Evolutionary conservation across 2,797 vertebrate genomes (phyloP).

Genomic region (Lutjanus argentimaculatus): DNA sequence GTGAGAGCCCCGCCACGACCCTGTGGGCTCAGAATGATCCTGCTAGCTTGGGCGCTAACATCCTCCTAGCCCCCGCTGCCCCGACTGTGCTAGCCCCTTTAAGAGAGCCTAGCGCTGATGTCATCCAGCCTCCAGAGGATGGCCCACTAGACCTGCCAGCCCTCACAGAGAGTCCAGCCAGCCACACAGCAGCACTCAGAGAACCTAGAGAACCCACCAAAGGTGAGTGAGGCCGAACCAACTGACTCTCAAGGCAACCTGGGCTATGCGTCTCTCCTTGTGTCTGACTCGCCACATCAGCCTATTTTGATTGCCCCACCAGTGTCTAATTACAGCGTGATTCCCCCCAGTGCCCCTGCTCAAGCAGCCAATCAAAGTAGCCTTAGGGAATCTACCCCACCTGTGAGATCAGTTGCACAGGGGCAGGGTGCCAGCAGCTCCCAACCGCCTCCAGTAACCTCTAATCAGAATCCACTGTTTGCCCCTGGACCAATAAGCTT

Average conservation of each 20-base stretch:
- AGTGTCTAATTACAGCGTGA: constrained; percentile 90
- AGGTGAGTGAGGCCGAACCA: constrained; percentile 89
- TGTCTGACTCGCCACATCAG: constrained; percentile 91
- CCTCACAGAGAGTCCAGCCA: constrained; percentile 70
- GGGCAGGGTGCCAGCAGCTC: constrained; percentile 72
- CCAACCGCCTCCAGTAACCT: constrained; percentile 68
- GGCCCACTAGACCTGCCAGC: constrained; percentile 82
- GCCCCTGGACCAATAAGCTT: constrained; percentile 75
- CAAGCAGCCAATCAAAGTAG: constrained; percentile 82
- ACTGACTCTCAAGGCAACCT: constrained; percentile 89
- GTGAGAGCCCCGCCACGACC: constrained; percentile 97
- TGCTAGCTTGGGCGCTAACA: constrained; percentile 90
- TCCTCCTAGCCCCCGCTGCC: constrained; percentile 95
- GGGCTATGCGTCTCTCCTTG: constrained; percentile 93
- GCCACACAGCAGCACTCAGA: constrained; percentile 86
- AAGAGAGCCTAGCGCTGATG: constrained; percentile 86
- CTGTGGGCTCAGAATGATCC: constrained; percentile 96
- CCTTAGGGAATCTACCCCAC: constrained; percentile 77
- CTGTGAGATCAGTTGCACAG: constrained; percentile 70
- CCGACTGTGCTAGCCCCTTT: constrained; percentile 90
- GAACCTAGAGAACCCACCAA: constrained; percentile 97
- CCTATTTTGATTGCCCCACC: constrained; percentile 93
- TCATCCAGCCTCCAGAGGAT: constrained; percentile 94
- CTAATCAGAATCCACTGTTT: constrained; percentile 81
- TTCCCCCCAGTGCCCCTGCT: constrained; percentile 84